Evolutionary conservation across 2,113 vertebrate genomes (phyloP).

Genomic region (Entelurus aequoreus): DNA sequence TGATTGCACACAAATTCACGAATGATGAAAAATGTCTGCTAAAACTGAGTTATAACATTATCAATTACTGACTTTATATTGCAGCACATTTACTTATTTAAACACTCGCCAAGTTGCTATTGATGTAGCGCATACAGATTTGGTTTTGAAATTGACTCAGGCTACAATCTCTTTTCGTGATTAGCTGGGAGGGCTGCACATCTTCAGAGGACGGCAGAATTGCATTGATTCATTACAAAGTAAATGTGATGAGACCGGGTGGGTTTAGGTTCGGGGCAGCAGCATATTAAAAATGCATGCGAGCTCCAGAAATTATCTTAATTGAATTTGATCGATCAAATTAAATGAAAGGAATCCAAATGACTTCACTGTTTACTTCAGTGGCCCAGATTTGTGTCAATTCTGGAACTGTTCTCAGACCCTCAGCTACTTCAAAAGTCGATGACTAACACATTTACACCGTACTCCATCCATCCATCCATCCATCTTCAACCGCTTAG

Average conservation of each 20-base stretch:
- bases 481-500: too few relatives aligned
- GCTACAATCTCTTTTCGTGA: constrained; percentile 16
- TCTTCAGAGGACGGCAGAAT: constrained; percentile 39
- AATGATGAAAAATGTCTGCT: neutral
- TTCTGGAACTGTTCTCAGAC: too few relatives aligned
- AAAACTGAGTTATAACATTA: neutral
- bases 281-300: constrained; percentile 35
- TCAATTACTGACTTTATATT: neutral
- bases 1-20: neutral
- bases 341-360: constrained; percentile 18
- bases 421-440: too few relatives aligned
- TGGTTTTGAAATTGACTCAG: neutral
- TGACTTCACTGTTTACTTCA: too few relatives aligned
- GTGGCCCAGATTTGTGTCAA: too few relatives aligned
- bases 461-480: too few relatives aligned
- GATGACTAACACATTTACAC: constrained; percentile 18
- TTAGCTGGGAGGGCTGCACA: constrained; percentile 27
- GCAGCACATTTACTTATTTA: neutral
- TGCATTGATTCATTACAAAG: constrained; percentile 60
- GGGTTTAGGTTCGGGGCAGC: neutral
- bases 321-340: constrained; percentile 46
- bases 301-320: constrained; percentile 29
- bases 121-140: neutral
- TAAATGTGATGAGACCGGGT: constrained; percentile 55
- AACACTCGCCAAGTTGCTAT: neutral